These are phyloP conservation scores for Aphelinus certus DNA, from an alignment of 1,140 invertebrate species.

Conservation along the genomic window DNA sequence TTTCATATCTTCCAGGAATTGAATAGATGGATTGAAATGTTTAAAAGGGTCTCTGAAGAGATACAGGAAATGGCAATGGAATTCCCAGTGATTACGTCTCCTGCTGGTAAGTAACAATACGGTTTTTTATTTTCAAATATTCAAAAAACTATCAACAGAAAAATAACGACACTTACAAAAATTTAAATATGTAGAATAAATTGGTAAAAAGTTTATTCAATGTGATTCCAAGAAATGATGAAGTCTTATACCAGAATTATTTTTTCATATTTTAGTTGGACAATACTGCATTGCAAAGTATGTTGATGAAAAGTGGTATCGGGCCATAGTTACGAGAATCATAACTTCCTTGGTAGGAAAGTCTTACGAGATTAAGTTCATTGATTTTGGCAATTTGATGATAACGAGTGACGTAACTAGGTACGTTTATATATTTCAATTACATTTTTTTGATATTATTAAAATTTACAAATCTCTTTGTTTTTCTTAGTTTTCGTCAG, in stretches of 20 bases:
- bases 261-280: slow-evolving; percentile 45
- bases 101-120: slow-evolving; percentile 34
- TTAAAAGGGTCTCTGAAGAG: slow-evolving; percentile 41
- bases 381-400: background rate
- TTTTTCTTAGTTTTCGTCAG: too few species aligned
- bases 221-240: slow-evolving; percentile 1
- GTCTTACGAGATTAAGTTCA: background rate
- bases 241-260: background rate
- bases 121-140: too few species aligned
- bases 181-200: slow-evolving; percentile 15
- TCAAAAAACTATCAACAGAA: too few species aligned
- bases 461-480: too few species aligned
- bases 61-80: slow-evolving; percentile 41
- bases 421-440: background rate
- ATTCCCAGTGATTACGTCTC: slow-evolving; percentile 45
- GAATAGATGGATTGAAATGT: slow-evolving; percentile 32
- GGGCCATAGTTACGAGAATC: slow-evolving; percentile 59
- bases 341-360: background rate
- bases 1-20: slow-evolving; percentile 36
- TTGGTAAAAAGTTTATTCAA: background rate
- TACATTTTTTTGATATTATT: background rate
- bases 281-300: slow-evolving; percentile 53
- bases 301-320: slow-evolving; percentile 63
- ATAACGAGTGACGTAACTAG: background rate
- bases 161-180: too few species aligned